phyloP scores from a whole-genome alignment of 1,140 invertebrate species.

The Microplitis demolitor region DNA sequence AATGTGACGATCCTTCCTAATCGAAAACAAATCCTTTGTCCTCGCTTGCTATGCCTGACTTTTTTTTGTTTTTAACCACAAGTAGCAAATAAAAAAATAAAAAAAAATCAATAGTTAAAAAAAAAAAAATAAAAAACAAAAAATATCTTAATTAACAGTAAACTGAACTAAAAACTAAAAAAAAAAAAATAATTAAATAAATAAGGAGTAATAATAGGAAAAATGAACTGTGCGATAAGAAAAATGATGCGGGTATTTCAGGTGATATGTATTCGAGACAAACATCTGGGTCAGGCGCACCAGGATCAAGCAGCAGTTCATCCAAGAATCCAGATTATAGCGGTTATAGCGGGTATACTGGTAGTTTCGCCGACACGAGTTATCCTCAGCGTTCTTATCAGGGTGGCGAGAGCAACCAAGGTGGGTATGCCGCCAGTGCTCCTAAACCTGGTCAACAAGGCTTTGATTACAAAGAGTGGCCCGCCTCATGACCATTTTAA shows the following conservation, averaged over 20 bases:
- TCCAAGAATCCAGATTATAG: constrained; percentile 58
- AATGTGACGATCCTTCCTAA: constrained; percentile 43
- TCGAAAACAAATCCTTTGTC: constrained; percentile 29
- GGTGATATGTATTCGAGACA: constrained; percentile 66
- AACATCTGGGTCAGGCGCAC: constrained; percentile 61
- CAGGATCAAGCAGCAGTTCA: constrained; percentile 63
- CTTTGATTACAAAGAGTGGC: constrained; percentile 69
- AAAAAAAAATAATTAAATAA: constrained; percentile 10
- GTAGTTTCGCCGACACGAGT: constrained; percentile 60
- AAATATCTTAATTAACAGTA: too few species aligned
- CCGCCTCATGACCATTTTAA: constrained; percentile 67
- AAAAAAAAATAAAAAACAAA: not conserved
- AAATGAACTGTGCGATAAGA: too few species aligned
- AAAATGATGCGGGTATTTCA: constrained; percentile 41
- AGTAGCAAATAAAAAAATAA: constrained; percentile 24
- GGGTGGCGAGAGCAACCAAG: constrained; percentile 62
- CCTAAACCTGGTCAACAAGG: constrained; percentile 64
- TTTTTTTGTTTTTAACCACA: constrained; percentile 21
- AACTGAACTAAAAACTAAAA: not conserved
- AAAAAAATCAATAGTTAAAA: constrained; percentile 28
- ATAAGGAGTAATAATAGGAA: not conserved
- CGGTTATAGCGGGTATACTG: constrained; percentile 60
- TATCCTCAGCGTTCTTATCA: constrained; percentile 62
- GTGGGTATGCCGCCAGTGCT: constrained; percentile 64
- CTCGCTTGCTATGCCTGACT: constrained; percentile 25